Evolutionary conservation across 23 tunicate genomes (phyloP), one percentile per base, ranked within the genome.

Genomic region (Corella eumyota): DNA sequence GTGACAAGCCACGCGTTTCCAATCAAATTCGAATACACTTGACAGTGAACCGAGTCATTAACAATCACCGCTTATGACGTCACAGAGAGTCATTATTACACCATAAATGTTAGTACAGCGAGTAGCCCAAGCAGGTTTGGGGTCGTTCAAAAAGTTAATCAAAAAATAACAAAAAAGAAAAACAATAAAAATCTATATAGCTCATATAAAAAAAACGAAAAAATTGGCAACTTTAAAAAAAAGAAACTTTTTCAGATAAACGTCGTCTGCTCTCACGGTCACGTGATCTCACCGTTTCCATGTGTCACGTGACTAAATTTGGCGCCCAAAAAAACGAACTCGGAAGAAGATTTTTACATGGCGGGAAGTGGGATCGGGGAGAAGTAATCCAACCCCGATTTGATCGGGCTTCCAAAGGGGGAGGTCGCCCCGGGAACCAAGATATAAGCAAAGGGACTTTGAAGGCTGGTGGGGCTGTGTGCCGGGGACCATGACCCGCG

Each of bases 401-500:
- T 88, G 51, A 77, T 30, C 15, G 79, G 75, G 75, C 78, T 59
- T 9, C 73, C 45, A 49, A 65, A 71, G 32, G 73, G 73, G 20
- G 67, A 51, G 15, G 71, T 35, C 7, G 71, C 50, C 21, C 80
- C 85, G 27, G 96, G 96, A 29, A 88, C 77, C 22, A 88, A 51
- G 36, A 88, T 88, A 75, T 88, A 88, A 4, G 96, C 88, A 30
- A 88, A 85, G 27, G 96, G 96, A 45, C 61, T 86, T 49, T 73
- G 87, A 5, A 82, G 25, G 1, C 60, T 49, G 25, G 95, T 66
- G 54, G 85, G 62, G 51, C 83, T 61, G 34, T 72, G 40, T 4
- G 73, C 36, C 11, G 85, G 85, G 45, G 76, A 78, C 64, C 78
- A 84, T 24, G 94, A 34, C 23, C 75, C 95, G 0, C 71, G 50